Evolutionary conservation across 2,797 vertebrate species (phyloP).

Genomic region (Aldrovandia affinis): DNA sequence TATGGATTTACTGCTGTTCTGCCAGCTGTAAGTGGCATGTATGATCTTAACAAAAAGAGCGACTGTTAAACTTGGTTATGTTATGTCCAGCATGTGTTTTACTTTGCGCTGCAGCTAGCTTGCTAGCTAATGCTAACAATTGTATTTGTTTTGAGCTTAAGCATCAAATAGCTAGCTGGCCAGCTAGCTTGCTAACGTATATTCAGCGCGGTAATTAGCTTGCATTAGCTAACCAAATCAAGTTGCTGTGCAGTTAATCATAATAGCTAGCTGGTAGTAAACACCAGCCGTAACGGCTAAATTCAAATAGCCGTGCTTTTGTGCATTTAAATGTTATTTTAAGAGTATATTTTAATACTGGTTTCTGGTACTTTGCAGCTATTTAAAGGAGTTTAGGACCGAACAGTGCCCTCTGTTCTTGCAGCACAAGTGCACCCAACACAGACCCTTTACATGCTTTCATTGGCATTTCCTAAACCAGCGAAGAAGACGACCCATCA

Average conservation of each 20-base stretch:
- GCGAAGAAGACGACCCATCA: conserved; percentile 87
- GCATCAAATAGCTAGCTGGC: background rate
- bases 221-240: background rate
- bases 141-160: background rate
- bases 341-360: background rate
- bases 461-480: conserved; percentile 97
- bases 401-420: conserved; percentile 94
- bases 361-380: conserved; percentile 72
- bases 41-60: background rate
- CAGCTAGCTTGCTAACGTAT: conserved; percentile 34
- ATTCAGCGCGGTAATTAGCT: conserved; percentile 42
- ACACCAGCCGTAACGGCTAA: conserved; percentile 69
- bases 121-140: background rate
- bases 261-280: conserved; percentile 64
- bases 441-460: conserved; percentile 95
- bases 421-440: conserved; percentile 95
- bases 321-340: background rate
- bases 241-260: background rate
- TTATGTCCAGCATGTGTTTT: background rate
- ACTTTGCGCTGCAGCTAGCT: background rate
- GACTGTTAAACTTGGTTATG: background rate
- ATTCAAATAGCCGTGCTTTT: background rate
- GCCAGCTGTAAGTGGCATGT: no score
- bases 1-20: background rate
- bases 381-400: conserved; percentile 96